These are phyloP conservation scores for Aradophagus sp. DNA, from an alignment of 1,140 invertebrate species.

Conservation along the genomic window DNA sequence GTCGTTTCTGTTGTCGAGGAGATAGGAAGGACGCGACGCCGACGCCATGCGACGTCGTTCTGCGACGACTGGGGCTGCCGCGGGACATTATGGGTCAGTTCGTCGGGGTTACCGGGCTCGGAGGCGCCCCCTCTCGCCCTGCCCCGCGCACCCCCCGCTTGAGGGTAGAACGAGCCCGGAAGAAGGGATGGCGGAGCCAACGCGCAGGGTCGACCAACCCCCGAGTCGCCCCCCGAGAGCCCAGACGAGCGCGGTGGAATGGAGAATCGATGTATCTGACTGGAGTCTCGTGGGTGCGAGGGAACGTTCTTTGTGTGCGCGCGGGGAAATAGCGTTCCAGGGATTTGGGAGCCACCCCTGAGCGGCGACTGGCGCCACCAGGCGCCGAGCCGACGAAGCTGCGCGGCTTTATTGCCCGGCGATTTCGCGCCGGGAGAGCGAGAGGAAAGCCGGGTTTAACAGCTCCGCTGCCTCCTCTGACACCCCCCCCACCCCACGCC, in stretches of 20 bases:
- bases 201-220: constrained; percentile 71
- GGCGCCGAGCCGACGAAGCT: constrained; percentile 58
- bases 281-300: constrained; percentile 22
- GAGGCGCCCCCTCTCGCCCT: constrained; percentile 46
- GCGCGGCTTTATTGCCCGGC: constrained; percentile 44
- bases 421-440: constrained; percentile 18
- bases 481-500: too few relatives aligned
- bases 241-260: constrained; percentile 19
- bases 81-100: constrained; percentile 38
- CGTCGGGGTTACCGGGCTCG: constrained; percentile 42
- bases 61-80: constrained; percentile 61
- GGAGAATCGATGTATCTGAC: constrained; percentile 48
- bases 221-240: constrained; percentile 39
- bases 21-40: constrained; percentile 62
- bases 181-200: constrained; percentile 66
- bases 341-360: constrained; percentile 44
- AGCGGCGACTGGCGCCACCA: constrained; percentile 65
- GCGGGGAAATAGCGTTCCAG: constrained; percentile 38
- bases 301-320: constrained; percentile 30
- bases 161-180: constrained; percentile 51
- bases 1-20: constrained; percentile 25
- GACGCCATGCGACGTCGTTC: constrained; percentile 67
- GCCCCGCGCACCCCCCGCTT: constrained; percentile 44
- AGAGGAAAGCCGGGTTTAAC: not conserved
- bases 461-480: too few relatives aligned